Percentiles rank a stretch among this genome's conserved stretches.
These are phyloP conservation scores for Horisme vitalbata DNA, from an alignment of 2,888 invertebrate genomes.

Conservation along the genomic window DNA sequence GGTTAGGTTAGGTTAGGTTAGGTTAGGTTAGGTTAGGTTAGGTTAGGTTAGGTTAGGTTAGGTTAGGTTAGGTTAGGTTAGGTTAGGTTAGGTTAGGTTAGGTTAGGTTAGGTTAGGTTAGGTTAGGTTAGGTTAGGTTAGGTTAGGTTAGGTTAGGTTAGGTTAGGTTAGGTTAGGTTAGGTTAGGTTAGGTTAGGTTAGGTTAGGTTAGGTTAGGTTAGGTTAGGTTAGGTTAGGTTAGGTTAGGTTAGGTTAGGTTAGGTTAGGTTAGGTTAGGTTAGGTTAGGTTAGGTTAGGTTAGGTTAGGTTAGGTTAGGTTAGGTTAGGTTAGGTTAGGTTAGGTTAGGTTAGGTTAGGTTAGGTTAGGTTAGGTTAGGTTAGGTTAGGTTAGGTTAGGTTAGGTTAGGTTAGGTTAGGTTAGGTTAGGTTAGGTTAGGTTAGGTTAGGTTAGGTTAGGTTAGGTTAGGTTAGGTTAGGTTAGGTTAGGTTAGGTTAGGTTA, in stretches of 20 bases:
- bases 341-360: background rate
- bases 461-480: background rate
- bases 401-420: background rate
- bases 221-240: background rate
- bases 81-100: background rate
- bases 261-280: background rate
- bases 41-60: background rate
- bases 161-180: background rate
- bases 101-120: background rate
- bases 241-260: background rate
- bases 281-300: background rate
- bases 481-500: background rate
- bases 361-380: background rate
- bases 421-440: background rate
- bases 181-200: background rate
- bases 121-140: background rate
- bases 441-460: background rate
- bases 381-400: background rate
- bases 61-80: background rate
- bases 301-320: background rate
- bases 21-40: background rate
- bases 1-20: background rate
- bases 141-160: background rate
- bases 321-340: background rate
- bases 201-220: background rate